Conservation (phyloP, 2,888 invertebrate species). For the Coelogynopora nodosa region DNA sequence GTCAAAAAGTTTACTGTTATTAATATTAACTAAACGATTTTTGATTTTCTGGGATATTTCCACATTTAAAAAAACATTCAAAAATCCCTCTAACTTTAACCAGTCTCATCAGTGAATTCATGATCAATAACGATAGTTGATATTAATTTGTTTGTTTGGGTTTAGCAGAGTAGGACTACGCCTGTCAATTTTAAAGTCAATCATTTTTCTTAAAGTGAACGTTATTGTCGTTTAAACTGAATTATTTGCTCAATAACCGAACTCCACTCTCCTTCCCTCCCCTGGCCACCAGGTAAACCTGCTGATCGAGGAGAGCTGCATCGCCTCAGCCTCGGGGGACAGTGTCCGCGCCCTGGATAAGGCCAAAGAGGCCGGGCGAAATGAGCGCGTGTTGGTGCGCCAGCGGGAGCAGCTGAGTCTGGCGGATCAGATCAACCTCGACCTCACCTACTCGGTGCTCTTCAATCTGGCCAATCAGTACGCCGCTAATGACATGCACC, state of each 20-base stretch:
- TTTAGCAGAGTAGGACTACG: too few species aligned
- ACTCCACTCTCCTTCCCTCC: not conserved
- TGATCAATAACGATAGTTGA: too few species aligned
- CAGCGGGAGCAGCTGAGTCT: constrained; percentile 82
- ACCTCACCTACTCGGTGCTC: constrained; percentile 90
- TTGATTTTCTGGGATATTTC: too few species aligned
- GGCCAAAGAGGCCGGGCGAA: constrained; percentile 90
- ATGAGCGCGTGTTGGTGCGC: constrained; percentile 81
- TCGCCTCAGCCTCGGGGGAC: constrained; percentile 69
- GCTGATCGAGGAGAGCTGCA: constrained; percentile 82
- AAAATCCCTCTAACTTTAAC: too few species aligned
- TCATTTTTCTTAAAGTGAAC: too few species aligned
- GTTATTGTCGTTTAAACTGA: too few species aligned
- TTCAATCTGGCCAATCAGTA: constrained; percentile 94
- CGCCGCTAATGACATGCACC: constrained; percentile 85
- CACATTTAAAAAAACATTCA: too few species aligned
- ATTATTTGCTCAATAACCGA: too few species aligned
- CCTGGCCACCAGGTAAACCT: constrained; percentile 70
- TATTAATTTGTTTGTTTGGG: too few species aligned
- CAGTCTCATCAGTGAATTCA: too few species aligned
- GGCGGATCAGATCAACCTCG: constrained; percentile 85
- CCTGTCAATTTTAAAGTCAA: too few species aligned
- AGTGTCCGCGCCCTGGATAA: constrained; percentile 74
- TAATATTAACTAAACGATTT: not conserved
- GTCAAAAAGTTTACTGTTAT: not conserved